Conservation (phyloP, 1,140 invertebrate species). For the Paracyclopina nana region DNA sequence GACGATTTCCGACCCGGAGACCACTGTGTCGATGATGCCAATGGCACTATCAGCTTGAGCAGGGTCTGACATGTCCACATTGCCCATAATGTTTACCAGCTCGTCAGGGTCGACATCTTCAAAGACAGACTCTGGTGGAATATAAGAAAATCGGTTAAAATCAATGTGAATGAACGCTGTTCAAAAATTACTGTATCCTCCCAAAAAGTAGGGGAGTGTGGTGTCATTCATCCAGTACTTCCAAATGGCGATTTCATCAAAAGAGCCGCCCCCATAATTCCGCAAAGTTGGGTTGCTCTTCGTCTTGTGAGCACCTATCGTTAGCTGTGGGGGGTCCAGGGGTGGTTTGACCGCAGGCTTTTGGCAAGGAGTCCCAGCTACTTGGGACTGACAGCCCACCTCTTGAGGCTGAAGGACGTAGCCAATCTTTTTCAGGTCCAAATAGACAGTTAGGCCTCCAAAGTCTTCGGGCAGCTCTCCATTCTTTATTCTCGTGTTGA, state of each 20-base stretch:
- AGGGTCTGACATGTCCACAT: background rate
- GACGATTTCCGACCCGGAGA: background rate
- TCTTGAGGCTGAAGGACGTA: background rate
- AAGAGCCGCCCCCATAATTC: background rate
- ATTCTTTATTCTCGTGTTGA: background rate
- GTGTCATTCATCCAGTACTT: background rate
- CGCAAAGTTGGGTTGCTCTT: background rate
- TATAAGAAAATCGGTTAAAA: background rate
- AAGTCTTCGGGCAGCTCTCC: background rate
- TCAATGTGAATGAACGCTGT: background rate
- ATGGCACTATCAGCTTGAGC: background rate
- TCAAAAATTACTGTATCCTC: background rate
- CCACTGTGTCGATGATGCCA: background rate
- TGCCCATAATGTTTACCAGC: background rate
- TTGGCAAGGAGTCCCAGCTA: too few species aligned
- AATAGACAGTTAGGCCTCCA: constrained; percentile 1
- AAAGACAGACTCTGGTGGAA: background rate
- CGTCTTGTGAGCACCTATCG: background rate
- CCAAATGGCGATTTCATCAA: background rate
- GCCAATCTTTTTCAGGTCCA: background rate
- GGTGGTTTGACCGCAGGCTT: too few species aligned
- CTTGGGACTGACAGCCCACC: background rate
- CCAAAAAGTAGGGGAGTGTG: background rate
- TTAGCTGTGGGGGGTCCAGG: too few species aligned
- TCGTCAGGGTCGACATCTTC: background rate